These are phyloP conservation scores for Globicephala melas DNA, from an alignment of 2,113 vertebrate species.

Conservation along the genomic window DNA sequence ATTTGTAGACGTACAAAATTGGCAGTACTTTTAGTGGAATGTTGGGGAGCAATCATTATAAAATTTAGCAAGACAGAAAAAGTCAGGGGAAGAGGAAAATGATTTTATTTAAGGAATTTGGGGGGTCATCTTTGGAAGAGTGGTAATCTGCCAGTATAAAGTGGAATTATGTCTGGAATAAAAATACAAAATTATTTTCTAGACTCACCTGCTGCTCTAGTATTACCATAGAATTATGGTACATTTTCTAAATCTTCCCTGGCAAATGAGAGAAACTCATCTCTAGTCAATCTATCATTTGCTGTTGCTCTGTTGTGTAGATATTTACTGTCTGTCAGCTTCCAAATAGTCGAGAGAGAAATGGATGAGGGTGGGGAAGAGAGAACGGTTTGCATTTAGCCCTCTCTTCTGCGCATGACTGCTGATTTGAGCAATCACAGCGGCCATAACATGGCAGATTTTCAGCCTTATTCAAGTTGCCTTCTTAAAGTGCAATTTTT, in stretches of 20 bases:
- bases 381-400: background rate
- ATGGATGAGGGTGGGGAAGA: background rate
- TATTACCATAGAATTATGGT: background rate
- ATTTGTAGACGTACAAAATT: background rate
- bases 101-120: background rate
- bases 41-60: background rate
- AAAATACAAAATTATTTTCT: background rate
- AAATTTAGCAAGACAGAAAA: conserved; percentile 8
- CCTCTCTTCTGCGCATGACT: background rate
- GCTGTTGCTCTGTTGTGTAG: background rate
- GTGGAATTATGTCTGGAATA: background rate
- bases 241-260: conserved; percentile 24
- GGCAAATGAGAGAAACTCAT: conserved; percentile 21
- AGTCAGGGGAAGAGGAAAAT: background rate
- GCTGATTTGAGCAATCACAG: conserved; percentile 30
- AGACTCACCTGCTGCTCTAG: background rate
- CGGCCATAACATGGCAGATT: background rate
- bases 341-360: conserved; percentile 1
- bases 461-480: background rate
- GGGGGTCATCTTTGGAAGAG: background rate
- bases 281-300: conserved; percentile 22
- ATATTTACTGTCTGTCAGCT: conserved; percentile 25
- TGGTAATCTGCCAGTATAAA: background rate
- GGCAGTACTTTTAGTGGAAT: background rate
- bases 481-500: conserved; percentile 6